Evolutionary conservation across 2,888 invertebrate species (phyloP), one percentile per base, ranked within the genome.

Genomic region (Polydesmus complanatus): DNA sequence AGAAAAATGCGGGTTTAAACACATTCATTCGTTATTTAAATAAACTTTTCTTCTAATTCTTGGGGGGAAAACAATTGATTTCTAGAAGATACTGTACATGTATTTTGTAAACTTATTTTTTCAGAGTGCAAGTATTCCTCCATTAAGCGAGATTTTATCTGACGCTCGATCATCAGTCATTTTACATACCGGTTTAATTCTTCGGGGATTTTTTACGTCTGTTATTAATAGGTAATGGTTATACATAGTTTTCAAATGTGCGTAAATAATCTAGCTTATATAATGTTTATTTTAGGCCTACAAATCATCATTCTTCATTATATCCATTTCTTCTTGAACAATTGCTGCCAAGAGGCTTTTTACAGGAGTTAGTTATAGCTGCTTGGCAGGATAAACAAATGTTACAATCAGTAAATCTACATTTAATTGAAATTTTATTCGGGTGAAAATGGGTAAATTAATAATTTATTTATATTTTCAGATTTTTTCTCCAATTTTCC

Each of bases 341-440:
- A 66, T 82, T 80, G 56, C 76, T 88, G 23, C 88, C 88, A 0
- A 78, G 83, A 47, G 87, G 86, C 0, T 84, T 88, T 67, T 75
- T 89, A 23, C 82, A 83, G 2, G 78, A 78, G 64, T 75, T 86
- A 11, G 75, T 86, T 19, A 76, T 78, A 18, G 79, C 81, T 60
- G 82, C 82, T 11, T 80, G 83, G 67, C 73, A 75, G 21, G 82
- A 85, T 68, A 77, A 78, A 48, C 78, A 79, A 64, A 73, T 78
- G 1, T 83, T 86, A 66, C 76, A 74, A 60, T 73, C 71, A 64
- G 73, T 71, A 57, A 58, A 26, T n/a, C 19, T 52, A 19, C n/a
- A 23, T 47, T 21, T 8, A 22, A 37, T 60, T 19, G 26, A 1
- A 8, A 22, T 26, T 3, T 26, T 27, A 50, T 62, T 62, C 27